These are phyloP conservation scores for Calyptommatus sinebrachiatus DNA, from an alignment of 2,113 vertebrate species.

Conservation along the genomic window DNA sequence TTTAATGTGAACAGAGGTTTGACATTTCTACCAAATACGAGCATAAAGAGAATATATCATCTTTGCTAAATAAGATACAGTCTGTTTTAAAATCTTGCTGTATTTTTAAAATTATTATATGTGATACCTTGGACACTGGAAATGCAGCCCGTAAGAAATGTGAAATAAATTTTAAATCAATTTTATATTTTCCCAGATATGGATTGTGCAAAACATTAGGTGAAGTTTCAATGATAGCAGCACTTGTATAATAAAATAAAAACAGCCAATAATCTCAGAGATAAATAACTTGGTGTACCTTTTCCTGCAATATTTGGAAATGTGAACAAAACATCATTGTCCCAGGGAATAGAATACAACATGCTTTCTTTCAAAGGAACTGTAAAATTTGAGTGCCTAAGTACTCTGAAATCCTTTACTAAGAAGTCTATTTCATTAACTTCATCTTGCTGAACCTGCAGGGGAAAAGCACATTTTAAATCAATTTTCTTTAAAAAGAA, in stretches of 20 bases:
- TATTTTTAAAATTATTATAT: background rate
- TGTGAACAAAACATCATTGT: slow-evolving; percentile 82
- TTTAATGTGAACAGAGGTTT: no score
- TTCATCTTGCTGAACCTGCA: slow-evolving; percentile 86
- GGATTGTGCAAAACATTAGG: background rate
- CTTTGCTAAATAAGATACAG: no score
- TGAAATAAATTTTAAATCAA: background rate
- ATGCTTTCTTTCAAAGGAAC: slow-evolving; percentile 86
- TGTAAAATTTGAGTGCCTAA: slow-evolving; percentile 80
- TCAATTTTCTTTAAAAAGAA: background rate
- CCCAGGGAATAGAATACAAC: slow-evolving; percentile 81
- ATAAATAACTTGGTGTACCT: slow-evolving; percentile 66
- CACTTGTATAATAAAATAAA: background rate
- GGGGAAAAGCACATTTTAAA: slow-evolving; percentile 34
- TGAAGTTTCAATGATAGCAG: background rate
- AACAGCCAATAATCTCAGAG: slow-evolving; percentile 1
- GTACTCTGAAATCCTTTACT: slow-evolving; percentile 80
- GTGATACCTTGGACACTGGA: no score
- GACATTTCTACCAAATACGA: no score
- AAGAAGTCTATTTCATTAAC: slow-evolving; percentile 87
- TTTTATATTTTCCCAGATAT: background rate
- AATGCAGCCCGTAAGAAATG: background rate
- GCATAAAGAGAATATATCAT: no score
- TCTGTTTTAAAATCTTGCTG: no score
- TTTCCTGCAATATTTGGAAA: slow-evolving; percentile 77